These are phyloP conservation scores for Sorex fumeus DNA, from an alignment of 2,113 vertebrate species.

Conservation along the genomic window DNA sequence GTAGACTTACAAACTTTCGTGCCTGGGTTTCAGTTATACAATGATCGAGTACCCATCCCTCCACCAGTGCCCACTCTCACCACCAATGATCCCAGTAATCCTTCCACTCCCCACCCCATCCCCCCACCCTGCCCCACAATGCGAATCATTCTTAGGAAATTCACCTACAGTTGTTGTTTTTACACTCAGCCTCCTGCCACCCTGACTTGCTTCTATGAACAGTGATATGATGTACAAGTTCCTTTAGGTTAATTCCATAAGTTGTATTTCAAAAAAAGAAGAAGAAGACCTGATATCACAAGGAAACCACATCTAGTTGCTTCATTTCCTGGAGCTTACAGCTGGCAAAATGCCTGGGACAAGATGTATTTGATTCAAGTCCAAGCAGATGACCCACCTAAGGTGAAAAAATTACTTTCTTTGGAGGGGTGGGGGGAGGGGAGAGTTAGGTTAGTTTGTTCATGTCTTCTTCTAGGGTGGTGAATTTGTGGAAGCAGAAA, in stretches of 20 bases:
- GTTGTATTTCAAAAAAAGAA: slow-evolving; percentile 26
- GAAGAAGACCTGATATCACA: slow-evolving; percentile 40
- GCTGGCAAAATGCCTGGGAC: slow-evolving; percentile 78
- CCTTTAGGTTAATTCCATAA: slow-evolving; percentile 57
- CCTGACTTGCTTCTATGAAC: background rate
- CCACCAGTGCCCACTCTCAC: too few species aligned
- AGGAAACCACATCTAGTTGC: slow-evolving; percentile 77
- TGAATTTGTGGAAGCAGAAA: slow-evolving; percentile 26
- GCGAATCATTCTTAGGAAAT: background rate
- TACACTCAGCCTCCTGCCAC: background rate
- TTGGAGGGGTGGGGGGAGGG: background rate
- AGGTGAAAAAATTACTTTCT: slow-evolving; percentile 79
- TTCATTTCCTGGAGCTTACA: slow-evolving; percentile 77
- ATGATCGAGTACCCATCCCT: too few species aligned
- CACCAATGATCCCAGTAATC: too few species aligned
- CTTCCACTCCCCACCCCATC: too few species aligned
- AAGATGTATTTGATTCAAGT: slow-evolving; percentile 75
- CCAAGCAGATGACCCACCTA: slow-evolving; percentile 82
- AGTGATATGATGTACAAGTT: background rate
- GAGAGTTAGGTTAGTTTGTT: slow-evolving; percentile 30
- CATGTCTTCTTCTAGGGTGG: slow-evolving; percentile 54
- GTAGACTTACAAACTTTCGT: too few species aligned
- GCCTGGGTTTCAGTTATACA: too few species aligned
- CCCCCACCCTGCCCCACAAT: too few species aligned
- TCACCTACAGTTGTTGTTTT: background rate